phyloP scores from a whole-genome alignment of 2,888 invertebrate genomes.

The Beris chalybata region DNA sequence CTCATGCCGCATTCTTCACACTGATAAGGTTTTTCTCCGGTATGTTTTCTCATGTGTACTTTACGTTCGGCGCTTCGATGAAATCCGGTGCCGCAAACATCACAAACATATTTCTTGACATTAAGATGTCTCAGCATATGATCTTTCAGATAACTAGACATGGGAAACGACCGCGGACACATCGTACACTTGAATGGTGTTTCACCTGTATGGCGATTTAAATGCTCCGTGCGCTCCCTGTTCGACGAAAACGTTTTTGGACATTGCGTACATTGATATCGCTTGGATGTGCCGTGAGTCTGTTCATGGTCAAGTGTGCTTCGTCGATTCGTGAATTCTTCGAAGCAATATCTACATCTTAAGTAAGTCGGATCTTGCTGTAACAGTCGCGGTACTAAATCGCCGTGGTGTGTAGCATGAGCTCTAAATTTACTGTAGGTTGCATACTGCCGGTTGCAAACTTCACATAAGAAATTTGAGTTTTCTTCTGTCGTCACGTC shows the following conservation, averaged over 20 bases:
- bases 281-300: conserved; percentile 24
- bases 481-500: too few species aligned
- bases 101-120: too few species aligned
- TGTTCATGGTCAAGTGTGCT: conserved; percentile 35
- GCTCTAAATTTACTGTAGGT: neutral
- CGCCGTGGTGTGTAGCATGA: conserved; percentile 3
- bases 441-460: conserved; percentile 5
- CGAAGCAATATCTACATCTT: conserved; percentile 37
- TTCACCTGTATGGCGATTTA: too few species aligned
- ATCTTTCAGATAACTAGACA: too few species aligned
- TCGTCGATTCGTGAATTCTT: conserved; percentile 35
- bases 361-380: conserved; percentile 27
- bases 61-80: too few species aligned
- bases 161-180: too few species aligned
- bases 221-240: conserved; percentile 37
- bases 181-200: too few species aligned
- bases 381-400: neutral
- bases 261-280: conserved; percentile 36
- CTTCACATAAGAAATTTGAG: neutral
- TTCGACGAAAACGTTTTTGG: conserved; percentile 40
- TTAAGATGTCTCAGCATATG: too few species aligned
- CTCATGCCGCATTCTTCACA: conserved; percentile 50
- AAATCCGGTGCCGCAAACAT: too few species aligned
- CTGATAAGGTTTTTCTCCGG: conserved; percentile 47
- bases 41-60: too few species aligned